Conservation (phyloP, 1,140 invertebrate genomes). For the Contarinia nasturtii region DNA sequence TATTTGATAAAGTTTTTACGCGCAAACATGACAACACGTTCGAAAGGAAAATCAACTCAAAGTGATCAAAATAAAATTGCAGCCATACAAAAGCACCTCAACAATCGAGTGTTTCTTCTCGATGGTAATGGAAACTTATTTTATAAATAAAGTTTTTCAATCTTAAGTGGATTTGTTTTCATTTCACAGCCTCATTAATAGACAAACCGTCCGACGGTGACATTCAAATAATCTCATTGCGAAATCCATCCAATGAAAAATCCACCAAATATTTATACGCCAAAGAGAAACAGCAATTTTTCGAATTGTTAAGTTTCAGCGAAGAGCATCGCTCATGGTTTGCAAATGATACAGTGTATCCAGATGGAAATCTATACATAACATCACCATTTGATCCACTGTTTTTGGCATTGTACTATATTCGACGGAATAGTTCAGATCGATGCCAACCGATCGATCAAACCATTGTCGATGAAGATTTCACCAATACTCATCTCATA, state of each 20-base stretch:
- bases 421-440: conserved; percentile 31
- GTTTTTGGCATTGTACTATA: conserved; percentile 40
- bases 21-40: too few relatives aligned
- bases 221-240: neutral
- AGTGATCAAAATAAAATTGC: too few relatives aligned
- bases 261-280: conserved; percentile 11
- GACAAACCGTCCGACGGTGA: neutral
- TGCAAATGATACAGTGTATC: conserved; percentile 47
- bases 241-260: conserved; percentile 13
- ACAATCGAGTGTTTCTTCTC: too few relatives aligned
- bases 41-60: too few relatives aligned
- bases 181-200: too few relatives aligned
- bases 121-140: too few relatives aligned
- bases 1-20: too few relatives aligned
- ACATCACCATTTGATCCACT: conserved; percentile 51
- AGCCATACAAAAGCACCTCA: too few relatives aligned
- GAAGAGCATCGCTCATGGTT: conserved; percentile 50
- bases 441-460: conserved; percentile 50
- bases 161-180: conserved; percentile 20
- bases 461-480: conserved; percentile 26
- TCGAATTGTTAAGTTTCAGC: conserved; percentile 44
- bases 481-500: conserved; percentile 9
- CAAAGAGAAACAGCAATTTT: conserved; percentile 24
- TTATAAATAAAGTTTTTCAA: too few relatives aligned
- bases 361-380: conserved; percentile 50